Conservation (phyloP, 1,140 invertebrate genomes). For the Drosophila parvula region DNA sequence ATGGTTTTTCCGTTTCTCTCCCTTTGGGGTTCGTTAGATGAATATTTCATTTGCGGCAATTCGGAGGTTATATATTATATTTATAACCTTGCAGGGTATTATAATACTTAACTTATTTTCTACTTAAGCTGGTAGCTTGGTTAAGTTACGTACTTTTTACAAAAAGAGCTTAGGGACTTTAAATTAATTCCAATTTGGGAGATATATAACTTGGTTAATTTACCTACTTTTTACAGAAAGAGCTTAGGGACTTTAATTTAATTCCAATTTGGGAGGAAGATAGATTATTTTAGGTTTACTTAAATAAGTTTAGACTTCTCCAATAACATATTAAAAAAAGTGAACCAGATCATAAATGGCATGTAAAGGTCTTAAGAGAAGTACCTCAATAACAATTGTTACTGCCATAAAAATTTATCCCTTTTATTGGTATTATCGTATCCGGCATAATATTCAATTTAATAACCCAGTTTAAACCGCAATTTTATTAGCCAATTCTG, state of each 20-base stretch:
- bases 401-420: neutral
- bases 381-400: neutral
- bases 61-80: neutral
- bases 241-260: neutral
- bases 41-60: neutral
- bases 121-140: too few relatives aligned
- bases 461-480: slow-evolving; percentile 7
- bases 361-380: too few relatives aligned
- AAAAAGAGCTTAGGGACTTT: neutral
- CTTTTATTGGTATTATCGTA: neutral
- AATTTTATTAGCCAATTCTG: slow-evolving; percentile 22
- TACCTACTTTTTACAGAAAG: neutral
- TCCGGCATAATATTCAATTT: slow-evolving; percentile 10
- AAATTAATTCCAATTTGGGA: neutral
- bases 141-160: neutral
- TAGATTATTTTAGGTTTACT: too few relatives aligned
- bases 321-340: too few relatives aligned
- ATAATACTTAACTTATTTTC: too few relatives aligned
- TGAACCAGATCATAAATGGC: too few relatives aligned
- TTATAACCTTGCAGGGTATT: too few relatives aligned
- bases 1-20: neutral
- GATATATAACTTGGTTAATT: too few relatives aligned
- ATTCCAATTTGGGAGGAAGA: too few relatives aligned
- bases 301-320: too few relatives aligned
- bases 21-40: neutral